Evolutionary conservation across 2,113 vertebrate genomes (phyloP).

Genomic region (Rhegmatorhina hoffmannsi): DNA sequence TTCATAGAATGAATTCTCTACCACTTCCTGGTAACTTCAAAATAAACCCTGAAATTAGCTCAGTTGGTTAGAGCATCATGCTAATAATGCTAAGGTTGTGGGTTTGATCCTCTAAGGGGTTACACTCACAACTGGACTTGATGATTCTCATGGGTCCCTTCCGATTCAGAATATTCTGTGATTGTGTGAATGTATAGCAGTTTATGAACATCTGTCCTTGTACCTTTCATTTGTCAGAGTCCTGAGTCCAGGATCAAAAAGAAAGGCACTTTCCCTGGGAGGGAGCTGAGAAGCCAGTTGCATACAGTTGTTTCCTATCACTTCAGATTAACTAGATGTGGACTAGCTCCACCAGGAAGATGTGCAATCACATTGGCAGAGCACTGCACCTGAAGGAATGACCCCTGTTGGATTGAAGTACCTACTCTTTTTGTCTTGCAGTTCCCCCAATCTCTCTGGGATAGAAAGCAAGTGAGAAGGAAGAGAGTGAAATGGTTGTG

Average conservation of each 20-base stretch:
- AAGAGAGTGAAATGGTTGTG: not conserved
- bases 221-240: fast-evolving
- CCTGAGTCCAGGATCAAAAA: not conserved
- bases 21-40: not conserved
- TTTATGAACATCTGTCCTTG: not conserved
- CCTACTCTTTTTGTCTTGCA: not conserved
- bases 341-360: not conserved
- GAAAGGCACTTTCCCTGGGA: not conserved
- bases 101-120: not conserved
- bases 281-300: not conserved
- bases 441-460: not conserved
- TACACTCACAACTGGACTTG: not conserved
- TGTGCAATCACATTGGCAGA: not conserved
- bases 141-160: not conserved
- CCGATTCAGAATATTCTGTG: not conserved
- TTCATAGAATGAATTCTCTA: not conserved
- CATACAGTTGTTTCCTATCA: not conserved
- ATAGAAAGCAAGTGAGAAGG: not conserved
- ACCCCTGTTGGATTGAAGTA: not conserved
- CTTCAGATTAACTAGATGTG: not conserved
- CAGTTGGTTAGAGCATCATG: not conserved
- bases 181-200: not conserved
- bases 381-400: not conserved
- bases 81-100: not conserved
- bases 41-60: not conserved